These are phyloP conservation scores for Nyctereutes procyonoides DNA, from an alignment of 2,113 vertebrate species.

Conservation along the genomic window DNA sequence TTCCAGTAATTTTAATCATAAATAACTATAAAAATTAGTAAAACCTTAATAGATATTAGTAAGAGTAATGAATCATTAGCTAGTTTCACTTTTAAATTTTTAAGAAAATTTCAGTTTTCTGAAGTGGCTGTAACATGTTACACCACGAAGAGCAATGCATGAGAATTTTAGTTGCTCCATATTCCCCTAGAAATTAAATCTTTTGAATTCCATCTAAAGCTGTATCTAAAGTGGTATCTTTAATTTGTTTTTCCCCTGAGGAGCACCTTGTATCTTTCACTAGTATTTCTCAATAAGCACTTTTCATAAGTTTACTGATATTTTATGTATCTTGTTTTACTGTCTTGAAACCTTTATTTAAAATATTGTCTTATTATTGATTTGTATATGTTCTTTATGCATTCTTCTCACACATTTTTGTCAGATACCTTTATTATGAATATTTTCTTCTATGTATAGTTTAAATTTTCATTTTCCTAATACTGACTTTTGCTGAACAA, in stretches of 20 bases:
- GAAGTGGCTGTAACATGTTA: not conserved
- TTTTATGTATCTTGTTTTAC: not conserved
- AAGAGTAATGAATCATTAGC: not conserved
- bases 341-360: not conserved
- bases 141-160: fast-evolving
- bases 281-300: not conserved
- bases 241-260: not conserved
- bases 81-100: not conserved
- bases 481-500: not conserved
- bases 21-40: not conserved
- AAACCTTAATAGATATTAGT: not conserved
- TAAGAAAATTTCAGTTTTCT: not conserved
- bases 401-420: not conserved
- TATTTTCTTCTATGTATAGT: not conserved
- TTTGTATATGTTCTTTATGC: not conserved
- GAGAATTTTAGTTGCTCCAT: not conserved
- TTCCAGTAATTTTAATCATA: not conserved
- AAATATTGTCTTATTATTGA: not conserved
- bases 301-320: not conserved
- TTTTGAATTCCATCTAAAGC: not conserved
- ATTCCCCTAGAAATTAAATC: not conserved
- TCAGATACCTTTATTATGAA: not conserved
- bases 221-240: not conserved
- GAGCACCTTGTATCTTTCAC: not conserved
- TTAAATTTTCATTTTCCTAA: not conserved